phyloP scores from a whole-genome alignment of 2,888 invertebrate species.

The Thyatira batis region DNA sequence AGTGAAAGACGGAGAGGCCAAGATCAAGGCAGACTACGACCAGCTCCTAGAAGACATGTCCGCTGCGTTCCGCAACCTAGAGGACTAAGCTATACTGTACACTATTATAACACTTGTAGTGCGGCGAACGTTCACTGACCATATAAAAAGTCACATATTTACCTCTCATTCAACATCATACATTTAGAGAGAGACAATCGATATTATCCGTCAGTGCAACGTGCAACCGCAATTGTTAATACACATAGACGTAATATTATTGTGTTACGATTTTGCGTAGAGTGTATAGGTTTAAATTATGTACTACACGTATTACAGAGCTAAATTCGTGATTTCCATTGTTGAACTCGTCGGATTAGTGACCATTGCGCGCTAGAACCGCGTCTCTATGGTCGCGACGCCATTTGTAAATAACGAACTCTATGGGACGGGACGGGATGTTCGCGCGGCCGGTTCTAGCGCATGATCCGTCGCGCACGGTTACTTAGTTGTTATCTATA shows the following conservation, averaged over 20 bases:
- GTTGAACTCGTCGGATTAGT: conserved; percentile 33
- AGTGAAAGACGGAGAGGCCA: conserved; percentile 98
- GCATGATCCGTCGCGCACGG: conserved; percentile 17
- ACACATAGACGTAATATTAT: conserved; percentile 40
- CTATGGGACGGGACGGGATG: conserved; percentile 3
- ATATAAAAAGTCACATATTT: not conserved
- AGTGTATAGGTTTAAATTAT: conserved; percentile 46
- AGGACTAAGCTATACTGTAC: conserved; percentile 87
- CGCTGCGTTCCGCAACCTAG: conserved; percentile 98
- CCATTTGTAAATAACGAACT: conserved; percentile 40
- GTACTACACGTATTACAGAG: conserved; percentile 47
- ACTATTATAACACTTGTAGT: not conserved
- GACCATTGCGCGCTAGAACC: conserved; percentile 4
- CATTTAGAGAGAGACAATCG: not conserved
- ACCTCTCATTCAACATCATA: not conserved
- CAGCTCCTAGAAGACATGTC: conserved; percentile 98
- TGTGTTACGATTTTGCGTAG: conserved; percentile 48
- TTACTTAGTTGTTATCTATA: conserved; percentile 58
- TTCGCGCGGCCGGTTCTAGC: conserved; percentile 10
- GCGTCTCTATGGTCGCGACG: conserved; percentile 4
- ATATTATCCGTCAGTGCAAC: conserved; percentile 8
- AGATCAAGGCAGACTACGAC: conserved; percentile 98
- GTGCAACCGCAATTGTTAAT: conserved; percentile 35
- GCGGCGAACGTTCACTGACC: conserved; percentile 1
- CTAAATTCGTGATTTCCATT: conserved; percentile 48